These are phyloP conservation scores for Trogon melanurus DNA, from an alignment of 2,113 vertebrate species.

Conservation along the genomic window DNA sequence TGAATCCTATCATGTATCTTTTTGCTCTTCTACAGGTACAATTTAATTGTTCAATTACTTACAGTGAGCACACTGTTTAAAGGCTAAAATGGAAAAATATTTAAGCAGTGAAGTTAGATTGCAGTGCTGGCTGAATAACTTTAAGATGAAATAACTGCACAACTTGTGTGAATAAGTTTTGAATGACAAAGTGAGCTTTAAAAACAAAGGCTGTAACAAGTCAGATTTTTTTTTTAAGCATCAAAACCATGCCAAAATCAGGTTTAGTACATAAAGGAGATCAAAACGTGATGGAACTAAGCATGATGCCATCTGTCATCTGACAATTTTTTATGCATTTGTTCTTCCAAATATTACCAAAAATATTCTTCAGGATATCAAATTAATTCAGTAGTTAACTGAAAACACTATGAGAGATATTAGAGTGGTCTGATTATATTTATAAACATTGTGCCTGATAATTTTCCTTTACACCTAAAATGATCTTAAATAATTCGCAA, in stretches of 20 bases:
- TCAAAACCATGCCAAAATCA: not conserved
- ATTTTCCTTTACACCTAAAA: not conserved
- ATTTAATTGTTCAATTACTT: not conserved
- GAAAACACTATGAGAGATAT: not conserved
- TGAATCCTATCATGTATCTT: not conserved
- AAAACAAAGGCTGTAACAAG: not conserved
- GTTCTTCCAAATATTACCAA: not conserved
- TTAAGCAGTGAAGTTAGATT: not conserved
- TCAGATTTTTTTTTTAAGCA: not conserved
- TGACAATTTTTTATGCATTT: not conserved
- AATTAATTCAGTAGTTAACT: not conserved
- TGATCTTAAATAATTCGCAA: not conserved
- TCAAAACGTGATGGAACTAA: not conserved
- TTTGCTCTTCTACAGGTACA: not conserved
- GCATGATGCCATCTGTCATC: not conserved
- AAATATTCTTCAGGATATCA: not conserved
- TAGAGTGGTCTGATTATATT: not conserved
- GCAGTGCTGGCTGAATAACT: not conserved
- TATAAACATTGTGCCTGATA: not conserved
- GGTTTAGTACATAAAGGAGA: not conserved
- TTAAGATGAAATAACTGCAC: not conserved
- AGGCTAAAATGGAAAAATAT: not conserved
- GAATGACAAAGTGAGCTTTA: not conserved
- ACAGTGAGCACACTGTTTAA: not conserved
- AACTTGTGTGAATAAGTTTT: not conserved